Evolutionary conservation across 2,797 vertebrate genomes (phyloP).

Genomic region (Serranus cabrilla): DNA sequence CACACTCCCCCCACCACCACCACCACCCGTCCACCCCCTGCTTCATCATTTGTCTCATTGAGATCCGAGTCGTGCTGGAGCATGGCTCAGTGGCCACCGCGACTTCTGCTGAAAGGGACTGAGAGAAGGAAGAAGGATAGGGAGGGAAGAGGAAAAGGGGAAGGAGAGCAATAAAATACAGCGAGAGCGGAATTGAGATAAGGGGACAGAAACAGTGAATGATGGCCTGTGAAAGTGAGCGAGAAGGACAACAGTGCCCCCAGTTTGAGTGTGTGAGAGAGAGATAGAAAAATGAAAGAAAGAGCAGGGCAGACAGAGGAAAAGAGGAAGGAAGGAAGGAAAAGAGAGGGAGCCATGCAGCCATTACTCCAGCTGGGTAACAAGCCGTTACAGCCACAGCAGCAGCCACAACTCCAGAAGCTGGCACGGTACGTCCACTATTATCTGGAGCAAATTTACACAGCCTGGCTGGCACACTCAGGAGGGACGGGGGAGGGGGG

Average conservation of each 20-base stretch:
- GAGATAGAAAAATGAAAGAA: slow-evolving; percentile 20
- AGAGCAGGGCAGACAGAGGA: background rate
- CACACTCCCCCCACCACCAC: background rate
- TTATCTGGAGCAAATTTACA: slow-evolving; percentile 82
- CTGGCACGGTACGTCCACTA: slow-evolving; percentile 70
- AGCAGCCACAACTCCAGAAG: slow-evolving; percentile 78
- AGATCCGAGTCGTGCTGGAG: slow-evolving; percentile 44
- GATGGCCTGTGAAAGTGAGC: slow-evolving; percentile 42
- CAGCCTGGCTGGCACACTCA: slow-evolving; percentile 62
- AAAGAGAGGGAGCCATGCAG: slow-evolving; percentile 50
- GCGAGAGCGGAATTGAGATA: slow-evolving; percentile 43
- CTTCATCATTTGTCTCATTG: slow-evolving; percentile 57
- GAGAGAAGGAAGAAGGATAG: slow-evolving; percentile 17
- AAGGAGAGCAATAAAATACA: slow-evolving; percentile 41
- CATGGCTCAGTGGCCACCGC: slow-evolving; percentile 51
- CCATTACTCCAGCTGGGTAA: slow-evolving; percentile 83
- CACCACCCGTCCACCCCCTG: background rate
- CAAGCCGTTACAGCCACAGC: slow-evolving; percentile 76
- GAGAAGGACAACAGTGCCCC: slow-evolving; percentile 8
- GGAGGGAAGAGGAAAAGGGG: background rate
- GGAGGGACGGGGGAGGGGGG: background rate
- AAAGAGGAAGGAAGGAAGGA: slow-evolving; percentile 22
- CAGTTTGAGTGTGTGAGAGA: slow-evolving; percentile 11
- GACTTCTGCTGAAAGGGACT: slow-evolving; percentile 23
- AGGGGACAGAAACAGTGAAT: slow-evolving; percentile 41